Conservation (phyloP, 2,113 vertebrate species). For the Machaerirhynchus nigripectus region DNA sequence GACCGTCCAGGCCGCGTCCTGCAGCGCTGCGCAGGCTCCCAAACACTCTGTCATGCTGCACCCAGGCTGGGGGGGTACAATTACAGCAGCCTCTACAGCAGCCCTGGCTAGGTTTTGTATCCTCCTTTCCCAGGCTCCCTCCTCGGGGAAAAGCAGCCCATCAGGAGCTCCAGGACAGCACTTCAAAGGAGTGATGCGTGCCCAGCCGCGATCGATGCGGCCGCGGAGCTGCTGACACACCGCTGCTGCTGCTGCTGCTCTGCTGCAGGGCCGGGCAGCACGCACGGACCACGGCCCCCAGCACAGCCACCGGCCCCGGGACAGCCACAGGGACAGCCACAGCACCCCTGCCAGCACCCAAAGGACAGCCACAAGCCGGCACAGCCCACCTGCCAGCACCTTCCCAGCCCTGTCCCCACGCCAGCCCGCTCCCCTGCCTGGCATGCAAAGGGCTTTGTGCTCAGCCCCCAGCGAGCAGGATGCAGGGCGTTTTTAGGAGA, state of each 20-base stretch:
- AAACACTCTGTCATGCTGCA: fast-evolving
- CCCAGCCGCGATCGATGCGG: background rate
- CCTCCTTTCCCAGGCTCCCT: background rate
- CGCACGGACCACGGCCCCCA: fast-evolving
- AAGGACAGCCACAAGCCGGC: background rate
- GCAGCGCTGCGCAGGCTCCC: background rate
- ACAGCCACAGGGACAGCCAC: background rate
- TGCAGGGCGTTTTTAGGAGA: background rate
- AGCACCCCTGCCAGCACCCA: background rate
- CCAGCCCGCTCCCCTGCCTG: background rate
- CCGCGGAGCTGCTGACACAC: slow-evolving; percentile 25
- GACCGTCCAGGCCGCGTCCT: fast-evolving
- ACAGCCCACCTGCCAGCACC: background rate
- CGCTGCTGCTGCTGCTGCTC: background rate
- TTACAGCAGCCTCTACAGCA: background rate
- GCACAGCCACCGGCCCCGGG: background rate
- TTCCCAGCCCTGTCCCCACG: background rate
- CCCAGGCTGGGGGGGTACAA: background rate
- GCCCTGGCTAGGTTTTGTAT: background rate
- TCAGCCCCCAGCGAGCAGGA: background rate
- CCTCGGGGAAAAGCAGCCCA: background rate
- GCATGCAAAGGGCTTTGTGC: background rate
- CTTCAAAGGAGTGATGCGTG: background rate
- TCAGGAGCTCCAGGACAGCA: background rate
- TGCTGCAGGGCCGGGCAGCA: background rate